These are phyloP conservation scores for Oophaga sylvatica DNA, from an alignment of 2,797 vertebrate species.

Conservation along the genomic window DNA sequence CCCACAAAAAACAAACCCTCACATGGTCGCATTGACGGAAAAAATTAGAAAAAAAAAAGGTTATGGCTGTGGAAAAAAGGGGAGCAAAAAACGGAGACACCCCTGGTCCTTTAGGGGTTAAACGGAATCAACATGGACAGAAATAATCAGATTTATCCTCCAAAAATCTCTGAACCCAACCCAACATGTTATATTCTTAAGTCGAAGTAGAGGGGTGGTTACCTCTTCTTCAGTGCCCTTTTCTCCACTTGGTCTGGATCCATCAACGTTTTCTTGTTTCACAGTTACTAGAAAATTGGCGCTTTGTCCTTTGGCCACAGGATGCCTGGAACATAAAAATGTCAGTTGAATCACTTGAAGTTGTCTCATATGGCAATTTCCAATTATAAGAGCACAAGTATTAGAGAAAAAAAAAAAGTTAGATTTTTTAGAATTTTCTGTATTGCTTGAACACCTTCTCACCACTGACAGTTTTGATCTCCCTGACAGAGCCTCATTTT, in stretches of 20 bases:
- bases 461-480: no score
- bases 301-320: conserved; percentile 66
- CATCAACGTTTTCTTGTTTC: conserved; percentile 91
- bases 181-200: background rate
- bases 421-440: no score
- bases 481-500: no score
- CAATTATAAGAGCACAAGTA: no score
- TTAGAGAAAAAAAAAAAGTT: no score
- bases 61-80: background rate
- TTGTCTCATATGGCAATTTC: background rate
- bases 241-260: conserved; percentile 64
- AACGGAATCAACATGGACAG: background rate
- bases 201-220: conserved; percentile 28
- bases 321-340: conserved; percentile 66
- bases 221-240: conserved; percentile 85
- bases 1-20: no score
- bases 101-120: background rate
- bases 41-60: no score
- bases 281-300: conserved; percentile 83
- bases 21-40: no score
- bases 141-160: background rate
- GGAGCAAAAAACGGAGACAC: no score
- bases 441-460: no score
- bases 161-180: background rate
- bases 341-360: no score